Base-by-base conservation (phyloP, 2,797 vertebrate genomes). In the Premnoplex brunnescens region DNA sequence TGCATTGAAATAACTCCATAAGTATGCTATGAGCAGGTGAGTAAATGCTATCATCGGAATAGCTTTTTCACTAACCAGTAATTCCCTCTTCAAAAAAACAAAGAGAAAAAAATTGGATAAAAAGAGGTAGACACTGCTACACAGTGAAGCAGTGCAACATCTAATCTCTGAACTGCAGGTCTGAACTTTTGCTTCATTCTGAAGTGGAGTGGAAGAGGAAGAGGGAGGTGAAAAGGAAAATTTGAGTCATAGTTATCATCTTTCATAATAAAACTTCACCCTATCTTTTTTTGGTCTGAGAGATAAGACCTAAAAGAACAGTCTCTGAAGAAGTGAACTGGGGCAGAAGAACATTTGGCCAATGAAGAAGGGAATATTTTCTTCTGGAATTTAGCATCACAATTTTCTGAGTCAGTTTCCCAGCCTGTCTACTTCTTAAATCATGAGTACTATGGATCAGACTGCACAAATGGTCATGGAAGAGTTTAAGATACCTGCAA, bases 91-190 rank as follows among this genome's bases (percentile, higher is more conserved):
- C 17, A 55, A 83, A 85, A 85, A 58, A 52, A 19, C 7, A 7
- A 15, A 19, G 2, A 46, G 14, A 39, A 52, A 51, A 59, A 52
- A 62, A 12, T 0, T 3, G 15, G 12, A 4, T 23, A 22, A 52
- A 90, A 52, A 41, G 4, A 3, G 6, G 7, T 39, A 64, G 34
- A 37, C 27, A 20, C 4, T 69, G 37, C 52, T 67, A 26, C 16
- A 9, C 9, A 58, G 26, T 22, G n/a, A 78, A 80, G 11, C 20
- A 9, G 82, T 82, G 41, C 12, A 62, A 39, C 21, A 75, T 6
- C 13, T 74, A 71, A 74, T 94, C 75, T 93, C 37, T 77, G 52
- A 85, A 46, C 30, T 89, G 15, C 76, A 88, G 54, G n/a, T 18
- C 7, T 88, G 64, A 89, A 85, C 12, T 60, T 77, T 34, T 80